Percentiles rank a stretch among this genome's conserved stretches.
Conservation (phyloP, 2,113 vertebrate genomes). For the Panurus biarmicus region DNA sequence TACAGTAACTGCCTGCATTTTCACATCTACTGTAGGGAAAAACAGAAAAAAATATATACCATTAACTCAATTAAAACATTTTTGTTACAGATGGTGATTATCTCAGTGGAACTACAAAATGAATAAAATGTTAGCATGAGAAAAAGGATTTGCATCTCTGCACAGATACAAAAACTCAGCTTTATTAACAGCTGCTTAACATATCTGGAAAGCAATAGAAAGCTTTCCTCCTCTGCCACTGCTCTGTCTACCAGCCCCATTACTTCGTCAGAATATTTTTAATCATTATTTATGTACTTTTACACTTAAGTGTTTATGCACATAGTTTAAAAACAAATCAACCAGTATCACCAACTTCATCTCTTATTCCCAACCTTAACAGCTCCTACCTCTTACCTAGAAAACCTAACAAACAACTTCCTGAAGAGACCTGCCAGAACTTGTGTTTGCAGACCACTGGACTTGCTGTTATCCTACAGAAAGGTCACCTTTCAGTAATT, state of each 20-base stretch:
- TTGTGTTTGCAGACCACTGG: not conserved
- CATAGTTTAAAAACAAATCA: not conserved
- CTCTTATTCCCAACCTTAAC: not conserved
- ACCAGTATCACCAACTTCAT: not conserved
- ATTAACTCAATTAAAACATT: not conserved
- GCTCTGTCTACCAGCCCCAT: not conserved
- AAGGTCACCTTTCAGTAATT: not conserved
- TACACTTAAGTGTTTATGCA: not conserved
- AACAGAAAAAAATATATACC: not conserved
- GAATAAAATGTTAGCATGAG: not conserved
- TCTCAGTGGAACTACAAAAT: not conserved
- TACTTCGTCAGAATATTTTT: not conserved
- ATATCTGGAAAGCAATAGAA: not conserved
- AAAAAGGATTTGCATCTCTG: not conserved
- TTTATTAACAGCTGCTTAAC: not conserved
- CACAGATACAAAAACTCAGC: not conserved
- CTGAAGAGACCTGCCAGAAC: not conserved
- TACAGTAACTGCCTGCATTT: not conserved
- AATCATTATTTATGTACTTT: not conserved
- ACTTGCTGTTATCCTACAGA: not conserved
- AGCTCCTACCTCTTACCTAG: not conserved
- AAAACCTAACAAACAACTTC: not conserved
- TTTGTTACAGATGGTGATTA: not conserved
- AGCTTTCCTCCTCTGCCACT: accelerated
- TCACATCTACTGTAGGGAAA: not conserved